phyloP scores from a whole-genome alignment of 2,797 vertebrate species.

The Emydoidea blandingii region DNA sequence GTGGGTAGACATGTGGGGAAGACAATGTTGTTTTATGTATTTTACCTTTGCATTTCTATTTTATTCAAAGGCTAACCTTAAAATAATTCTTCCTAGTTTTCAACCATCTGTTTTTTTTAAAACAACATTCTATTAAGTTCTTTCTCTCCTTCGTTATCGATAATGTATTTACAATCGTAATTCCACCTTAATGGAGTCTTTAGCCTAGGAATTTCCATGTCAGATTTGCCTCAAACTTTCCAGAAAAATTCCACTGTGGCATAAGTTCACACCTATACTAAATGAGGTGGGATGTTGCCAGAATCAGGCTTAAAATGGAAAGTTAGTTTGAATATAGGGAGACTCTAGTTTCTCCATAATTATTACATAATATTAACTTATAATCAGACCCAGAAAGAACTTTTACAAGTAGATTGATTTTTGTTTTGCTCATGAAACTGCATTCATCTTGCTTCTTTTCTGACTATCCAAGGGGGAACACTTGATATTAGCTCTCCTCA shows the following conservation, averaged over 20 bases:
- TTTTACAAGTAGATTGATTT: neutral
- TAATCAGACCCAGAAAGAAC: neutral
- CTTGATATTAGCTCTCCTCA: neutral
- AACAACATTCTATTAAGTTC: neutral
- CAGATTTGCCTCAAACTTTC: slow-evolving; percentile 48
- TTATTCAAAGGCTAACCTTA: neutral
- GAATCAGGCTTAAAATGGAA: neutral
- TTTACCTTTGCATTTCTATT: neutral
- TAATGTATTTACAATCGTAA: neutral
- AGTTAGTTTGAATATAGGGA: neutral
- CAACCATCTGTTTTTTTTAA: neutral
- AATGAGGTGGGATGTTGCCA: slow-evolving; percentile 31
- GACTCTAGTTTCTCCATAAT: neutral
- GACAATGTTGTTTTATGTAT: neutral
- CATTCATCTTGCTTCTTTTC: neutral
- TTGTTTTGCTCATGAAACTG: slow-evolving; percentile 10
- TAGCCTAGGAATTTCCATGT: slow-evolving; percentile 33
- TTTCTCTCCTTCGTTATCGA: neutral
- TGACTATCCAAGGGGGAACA: neutral
- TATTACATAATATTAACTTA: neutral
- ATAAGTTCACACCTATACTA: slow-evolving; percentile 35
- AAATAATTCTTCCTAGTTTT: neutral
- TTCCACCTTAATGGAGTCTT: slow-evolving; percentile 23
- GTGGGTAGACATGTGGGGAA: neutral
- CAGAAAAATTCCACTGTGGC: slow-evolving; percentile 44